A percentile compares a stretch with the other conserved stretches of the same genome.
Evolutionary conservation across 2,113 vertebrate genomes (phyloP).

Genomic region (Eolophus roseicapilla): DNA sequence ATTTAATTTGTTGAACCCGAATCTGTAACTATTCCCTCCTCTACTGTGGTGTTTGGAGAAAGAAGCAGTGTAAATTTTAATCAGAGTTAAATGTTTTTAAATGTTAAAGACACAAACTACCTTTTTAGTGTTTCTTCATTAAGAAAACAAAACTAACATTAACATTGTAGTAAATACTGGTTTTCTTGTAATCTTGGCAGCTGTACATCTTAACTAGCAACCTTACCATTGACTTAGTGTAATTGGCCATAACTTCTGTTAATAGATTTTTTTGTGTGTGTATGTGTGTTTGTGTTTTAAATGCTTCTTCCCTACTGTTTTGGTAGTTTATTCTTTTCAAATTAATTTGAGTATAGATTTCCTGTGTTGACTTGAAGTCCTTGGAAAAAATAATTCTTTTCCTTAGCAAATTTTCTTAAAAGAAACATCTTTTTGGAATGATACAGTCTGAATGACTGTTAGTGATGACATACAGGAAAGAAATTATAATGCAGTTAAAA

Average conservation of each 20-base stretch:
- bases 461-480: neutral
- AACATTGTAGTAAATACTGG: neutral
- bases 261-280: neutral
- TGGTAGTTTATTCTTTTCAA: neutral
- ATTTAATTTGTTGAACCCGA: neutral
- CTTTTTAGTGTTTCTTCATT: neutral
- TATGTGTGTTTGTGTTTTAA: neutral
- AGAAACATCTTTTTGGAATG: neutral
- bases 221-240: neutral
- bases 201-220: neutral
- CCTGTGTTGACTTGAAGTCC: neutral
- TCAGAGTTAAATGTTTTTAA: neutral
- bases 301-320: neutral
- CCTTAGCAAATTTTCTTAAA: neutral
- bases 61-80: neutral
- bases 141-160: neutral
- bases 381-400: neutral
- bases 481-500: neutral
- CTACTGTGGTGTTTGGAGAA: neutral
- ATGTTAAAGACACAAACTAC: neutral
- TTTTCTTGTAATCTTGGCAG: neutral
- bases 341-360: neutral
- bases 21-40: neutral
- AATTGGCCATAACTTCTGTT: neutral
- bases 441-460: neutral